Evolutionary conservation across 2,797 vertebrate genomes (phyloP).

Genomic region (Eleutherodactylus coqui): DNA sequence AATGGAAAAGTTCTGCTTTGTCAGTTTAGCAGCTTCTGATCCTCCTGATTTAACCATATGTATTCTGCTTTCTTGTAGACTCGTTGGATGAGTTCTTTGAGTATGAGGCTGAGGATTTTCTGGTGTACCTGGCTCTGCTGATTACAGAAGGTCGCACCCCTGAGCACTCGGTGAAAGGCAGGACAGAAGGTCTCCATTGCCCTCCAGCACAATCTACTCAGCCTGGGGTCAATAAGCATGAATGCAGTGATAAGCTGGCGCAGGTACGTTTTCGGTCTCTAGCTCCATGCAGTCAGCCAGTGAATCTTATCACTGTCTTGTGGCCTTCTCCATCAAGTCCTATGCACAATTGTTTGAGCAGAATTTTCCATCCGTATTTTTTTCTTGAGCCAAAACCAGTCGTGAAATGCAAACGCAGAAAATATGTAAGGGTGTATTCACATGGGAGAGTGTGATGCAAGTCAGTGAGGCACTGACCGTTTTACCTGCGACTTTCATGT

Average conservation of each 20-base stretch:
- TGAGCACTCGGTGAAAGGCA: slow-evolving; percentile 93
- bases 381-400: too few relatives aligned
- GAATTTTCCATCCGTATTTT: too few relatives aligned
- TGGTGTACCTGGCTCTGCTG: slow-evolving; percentile 93
- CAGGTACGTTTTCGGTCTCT: slow-evolving; percentile 79
- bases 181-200: slow-evolving; percentile 95
- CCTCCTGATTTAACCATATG: not conserved
- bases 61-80: slow-evolving; percentile 76
- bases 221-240: slow-evolving; percentile 86
- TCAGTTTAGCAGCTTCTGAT: not conserved
- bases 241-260: slow-evolving; percentile 93
- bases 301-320: not conserved
- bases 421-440: too few relatives aligned
- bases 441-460: too few relatives aligned
- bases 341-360: too few relatives aligned
- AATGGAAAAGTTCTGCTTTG: slow-evolving; percentile 23
- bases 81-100: slow-evolving; percentile 95
- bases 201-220: slow-evolving; percentile 92
- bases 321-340: not conserved
- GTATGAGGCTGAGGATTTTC: slow-evolving; percentile 96
- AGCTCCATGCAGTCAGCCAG: not conserved
- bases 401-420: too few relatives aligned
- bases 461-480: too few relatives aligned
- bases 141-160: slow-evolving; percentile 97
- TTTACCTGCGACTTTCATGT: too few relatives aligned